A percentile compares a stretch with the other conserved stretches of the same genome.
phyloP scores from a whole-genome alignment of 1,140 invertebrate species.

The Plutomurus gul region DNA sequence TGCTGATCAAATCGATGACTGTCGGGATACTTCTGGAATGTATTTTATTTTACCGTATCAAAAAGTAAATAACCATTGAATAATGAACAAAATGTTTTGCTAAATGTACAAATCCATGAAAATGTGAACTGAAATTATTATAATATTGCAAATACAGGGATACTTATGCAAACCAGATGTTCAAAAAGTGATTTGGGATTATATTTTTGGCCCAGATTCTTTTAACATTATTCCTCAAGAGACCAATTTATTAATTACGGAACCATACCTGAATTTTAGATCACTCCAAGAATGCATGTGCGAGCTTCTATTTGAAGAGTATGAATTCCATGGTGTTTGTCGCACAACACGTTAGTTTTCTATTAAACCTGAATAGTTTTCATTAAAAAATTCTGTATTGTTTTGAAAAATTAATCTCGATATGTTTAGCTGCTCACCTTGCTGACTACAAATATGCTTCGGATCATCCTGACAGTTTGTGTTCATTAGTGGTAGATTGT shows the following conservation, averaged over 20 bases:
- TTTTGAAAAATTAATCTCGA: not conserved
- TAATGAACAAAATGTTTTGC: too few relatives aligned
- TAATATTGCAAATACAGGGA: conserved; percentile 64
- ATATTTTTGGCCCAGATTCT: conserved; percentile 87
- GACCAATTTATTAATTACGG: conserved; percentile 84
- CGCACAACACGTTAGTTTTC: conserved; percentile 73
- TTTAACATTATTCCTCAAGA: conserved; percentile 77
- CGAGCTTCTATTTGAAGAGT: conserved; percentile 98
- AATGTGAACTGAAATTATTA: not conserved
- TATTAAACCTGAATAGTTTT: not conserved
- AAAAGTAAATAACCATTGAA: conserved; percentile 67
- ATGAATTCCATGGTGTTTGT: conserved; percentile 83
- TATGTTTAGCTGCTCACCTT: conserved; percentile 61
- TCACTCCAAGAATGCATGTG: conserved; percentile 90
- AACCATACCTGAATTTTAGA: conserved; percentile 92
- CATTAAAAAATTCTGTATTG: not conserved
- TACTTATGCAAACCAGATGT: conserved; percentile 95
- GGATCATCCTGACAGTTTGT: conserved; percentile 62
- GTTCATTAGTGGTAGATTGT: conserved; percentile 86
- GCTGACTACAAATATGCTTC: conserved; percentile 61
- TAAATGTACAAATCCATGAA: too few relatives aligned
- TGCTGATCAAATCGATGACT: conserved; percentile 92
- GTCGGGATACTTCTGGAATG: conserved; percentile 89
- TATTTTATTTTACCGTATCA: conserved; percentile 94
- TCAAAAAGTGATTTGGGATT: conserved; percentile 95